Base-by-base conservation (phyloP, 64 coral and sea anemone genomes). In the Montipora efflorescens region DNA sequence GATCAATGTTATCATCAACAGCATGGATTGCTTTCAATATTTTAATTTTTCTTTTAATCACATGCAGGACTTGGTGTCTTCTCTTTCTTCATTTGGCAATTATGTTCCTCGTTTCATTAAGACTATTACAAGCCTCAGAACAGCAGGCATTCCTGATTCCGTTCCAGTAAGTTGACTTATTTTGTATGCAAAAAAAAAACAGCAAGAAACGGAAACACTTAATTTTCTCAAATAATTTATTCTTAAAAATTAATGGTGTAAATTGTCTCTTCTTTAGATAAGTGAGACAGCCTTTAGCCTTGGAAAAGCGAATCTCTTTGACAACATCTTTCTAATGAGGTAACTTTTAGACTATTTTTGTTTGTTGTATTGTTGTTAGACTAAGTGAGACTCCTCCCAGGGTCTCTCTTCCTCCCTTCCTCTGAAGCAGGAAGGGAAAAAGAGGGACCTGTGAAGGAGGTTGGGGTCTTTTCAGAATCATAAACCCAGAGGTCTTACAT, bases 231-330 rank as follows among this genome's bases (percentile, higher is more conserved):
- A 57, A 57, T 36, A 36, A 36, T 36, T 36, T 36, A 36, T 36
- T 36, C 1, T 36, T 36, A 36, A 36, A 36, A 36, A 36, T 36
- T 36, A 36, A 0, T 36, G 28, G 53, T 11, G 6, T 18, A 20
- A 79, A 15, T 9, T 76, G 46, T 85, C 77, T 52, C 43, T 59
- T 64, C 76, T 92, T 68, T 77, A 97, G 95, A 62, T 97, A 7
- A 97, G 79, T 89, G 93, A 97, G 22, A 97, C 95, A 12, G 92
- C 90, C 79, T 95, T 97, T 91, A 84, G 95, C 59, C 75, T 89
- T 12, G 91, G 81, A 10, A 81, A 90, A 87, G 89, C 91, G 6
- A 75, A 78, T 25, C 14, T 48, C 11, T 92, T 97, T 84, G 92
- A 97, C 68, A 74, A 90, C 19, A 87, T 81, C 52, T 97, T 97